A percentile compares a stretch with the other conserved stretches of the same genome.
phyloP scores from a whole-genome alignment of 2,797 vertebrate genomes.

The Pipistrellus pygmaeus region DNA sequence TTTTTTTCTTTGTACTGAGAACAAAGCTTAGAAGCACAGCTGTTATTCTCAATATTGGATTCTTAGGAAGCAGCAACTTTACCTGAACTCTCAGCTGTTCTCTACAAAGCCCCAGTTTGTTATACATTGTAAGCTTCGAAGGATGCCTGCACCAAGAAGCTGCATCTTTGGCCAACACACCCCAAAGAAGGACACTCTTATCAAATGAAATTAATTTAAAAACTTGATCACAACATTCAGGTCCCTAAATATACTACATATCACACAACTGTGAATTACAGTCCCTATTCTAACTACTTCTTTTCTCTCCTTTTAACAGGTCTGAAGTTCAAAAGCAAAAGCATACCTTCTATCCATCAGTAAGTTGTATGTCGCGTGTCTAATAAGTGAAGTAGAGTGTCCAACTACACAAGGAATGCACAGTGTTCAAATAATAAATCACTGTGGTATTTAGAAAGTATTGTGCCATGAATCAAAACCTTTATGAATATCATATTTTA shows the following conservation, averaged over 20 bases:
- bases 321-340: slow-evolving; percentile 48
- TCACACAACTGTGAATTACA: background rate
- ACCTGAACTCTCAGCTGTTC: background rate
- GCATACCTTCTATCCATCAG: background rate
- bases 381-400: background rate
- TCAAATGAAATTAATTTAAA: background rate
- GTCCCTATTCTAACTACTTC: background rate
- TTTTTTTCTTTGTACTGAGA: slow-evolving; percentile 54
- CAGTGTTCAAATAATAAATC: slow-evolving; percentile 50
- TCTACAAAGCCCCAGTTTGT: background rate
- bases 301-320: background rate
- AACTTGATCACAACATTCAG: background rate
- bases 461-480: slow-evolving; percentile 56
- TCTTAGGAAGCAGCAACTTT: slow-evolving; percentile 42
- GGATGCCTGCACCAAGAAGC: background rate
- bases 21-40: slow-evolving; percentile 26
- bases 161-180: background rate
- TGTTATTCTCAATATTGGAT: slow-evolving; percentile 27
- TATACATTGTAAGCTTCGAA: slow-evolving; percentile 5
- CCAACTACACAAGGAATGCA: background rate
- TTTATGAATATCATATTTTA: slow-evolving; percentile 56
- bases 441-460: slow-evolving; percentile 47
- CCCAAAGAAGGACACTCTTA: background rate
- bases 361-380: background rate
- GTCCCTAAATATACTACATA: slow-evolving; percentile 13